Conservation (phyloP, 1,140 invertebrate species). For the Doryteuthis pealeii region DNA sequence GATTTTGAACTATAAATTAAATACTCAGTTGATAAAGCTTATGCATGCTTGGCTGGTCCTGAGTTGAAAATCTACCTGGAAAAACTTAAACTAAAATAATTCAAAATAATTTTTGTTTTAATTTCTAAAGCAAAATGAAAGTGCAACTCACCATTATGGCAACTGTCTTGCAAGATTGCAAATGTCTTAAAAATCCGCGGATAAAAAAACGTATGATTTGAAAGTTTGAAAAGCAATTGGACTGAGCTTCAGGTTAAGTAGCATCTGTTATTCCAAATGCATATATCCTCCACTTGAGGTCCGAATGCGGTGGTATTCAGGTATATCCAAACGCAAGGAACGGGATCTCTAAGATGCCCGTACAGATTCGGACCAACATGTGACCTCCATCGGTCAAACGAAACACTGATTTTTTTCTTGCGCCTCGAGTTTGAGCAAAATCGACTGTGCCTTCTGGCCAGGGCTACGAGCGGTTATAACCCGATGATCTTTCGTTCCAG, state of each 20-base stretch:
- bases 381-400: slow-evolving; percentile 40
- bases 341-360: slow-evolving; percentile 39
- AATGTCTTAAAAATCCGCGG: slow-evolving; percentile 31
- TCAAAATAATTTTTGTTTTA: too few species aligned
- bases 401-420: slow-evolving; percentile 37
- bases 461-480: slow-evolving; percentile 37
- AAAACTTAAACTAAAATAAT: too few species aligned
- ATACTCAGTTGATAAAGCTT: too few species aligned
- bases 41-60: too few species aligned
- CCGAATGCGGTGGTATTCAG: slow-evolving; percentile 28
- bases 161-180: slow-evolving; percentile 31
- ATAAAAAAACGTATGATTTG: slow-evolving; percentile 39
- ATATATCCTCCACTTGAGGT: slow-evolving; percentile 42
- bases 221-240: slow-evolving; percentile 30
- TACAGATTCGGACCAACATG: slow-evolving; percentile 38
- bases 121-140: too few species aligned
- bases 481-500: slow-evolving; percentile 30
- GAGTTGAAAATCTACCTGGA: too few species aligned
- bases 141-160: slow-evolving; percentile 34
- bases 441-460: slow-evolving; percentile 21
- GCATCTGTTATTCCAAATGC: slow-evolving; percentile 39
- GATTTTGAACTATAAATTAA: too few species aligned
- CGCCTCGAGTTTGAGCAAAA: slow-evolving; percentile 27
- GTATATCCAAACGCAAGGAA: slow-evolving; percentile 31
- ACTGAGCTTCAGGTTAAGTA: slow-evolving; percentile 30